phyloP scores from a whole-genome alignment of 2,888 invertebrate genomes.

The Electrophaes corylata region DNA sequence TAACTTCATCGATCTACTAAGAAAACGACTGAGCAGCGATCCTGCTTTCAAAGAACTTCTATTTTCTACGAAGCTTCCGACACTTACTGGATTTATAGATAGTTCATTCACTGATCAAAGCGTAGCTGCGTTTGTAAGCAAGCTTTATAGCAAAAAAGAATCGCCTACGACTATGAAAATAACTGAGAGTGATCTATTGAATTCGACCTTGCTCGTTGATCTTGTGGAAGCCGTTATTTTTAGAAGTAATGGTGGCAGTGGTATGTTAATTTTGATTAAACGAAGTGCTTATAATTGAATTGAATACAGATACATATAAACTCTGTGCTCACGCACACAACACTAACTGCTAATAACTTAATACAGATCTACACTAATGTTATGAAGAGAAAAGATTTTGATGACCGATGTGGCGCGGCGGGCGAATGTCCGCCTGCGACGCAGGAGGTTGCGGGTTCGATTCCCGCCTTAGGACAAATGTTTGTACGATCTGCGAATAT shows the following conservation, averaged over 20 bases:
- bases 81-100: slow-evolving; percentile 46
- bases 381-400: no score
- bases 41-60: slow-evolving; percentile 64
- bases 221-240: slow-evolving; percentile 78
- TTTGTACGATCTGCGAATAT: no score
- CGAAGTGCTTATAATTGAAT: no score
- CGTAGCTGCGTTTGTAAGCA: slow-evolving; percentile 66
- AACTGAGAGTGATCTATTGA: slow-evolving; percentile 59
- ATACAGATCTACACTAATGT: no score
- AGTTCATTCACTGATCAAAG: slow-evolving; percentile 58
- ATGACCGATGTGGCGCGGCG: no score
- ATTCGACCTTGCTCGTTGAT: slow-evolving; percentile 74
- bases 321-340: no score
- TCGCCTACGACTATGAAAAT: slow-evolving; percentile 53
- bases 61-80: slow-evolving; percentile 45
- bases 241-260: slow-evolving; percentile 63
- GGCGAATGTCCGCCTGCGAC: no score
- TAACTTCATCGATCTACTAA: slow-evolving; percentile 68
- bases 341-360: no score
- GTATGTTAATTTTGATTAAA: slow-evolving; percentile 45
- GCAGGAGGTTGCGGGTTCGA: no score
- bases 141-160: slow-evolving; percentile 66
- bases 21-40: slow-evolving; percentile 67
- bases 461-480: no score
- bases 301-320: no score